Conservation (phyloP, 2,888 invertebrate genomes). For the Phoenoteleia sp. region DNA sequence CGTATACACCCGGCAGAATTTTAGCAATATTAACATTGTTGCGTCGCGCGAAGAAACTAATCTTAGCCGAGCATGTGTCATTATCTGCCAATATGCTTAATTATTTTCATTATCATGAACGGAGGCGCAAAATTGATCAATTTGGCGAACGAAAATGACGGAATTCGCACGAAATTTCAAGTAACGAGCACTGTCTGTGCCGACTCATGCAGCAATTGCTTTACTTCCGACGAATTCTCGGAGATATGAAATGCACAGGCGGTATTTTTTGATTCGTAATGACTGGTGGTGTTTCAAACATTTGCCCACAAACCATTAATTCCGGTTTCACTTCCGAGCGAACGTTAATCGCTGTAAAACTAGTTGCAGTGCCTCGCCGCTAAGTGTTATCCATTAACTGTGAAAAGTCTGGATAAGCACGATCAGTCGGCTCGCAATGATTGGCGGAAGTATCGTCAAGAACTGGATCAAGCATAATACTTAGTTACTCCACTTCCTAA, state of each 20-base stretch:
- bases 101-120: background rate
- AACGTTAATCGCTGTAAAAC: slow-evolving; percentile 72
- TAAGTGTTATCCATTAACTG: slow-evolving; percentile 73
- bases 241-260: slow-evolving; percentile 51
- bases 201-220: slow-evolving; percentile 39
- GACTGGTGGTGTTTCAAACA: slow-evolving; percentile 61
- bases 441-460: slow-evolving; percentile 66
- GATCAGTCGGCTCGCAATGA: slow-evolving; percentile 54
- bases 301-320: slow-evolving; percentile 68
- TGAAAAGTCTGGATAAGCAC: slow-evolving; percentile 71
- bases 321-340: slow-evolving; percentile 76
- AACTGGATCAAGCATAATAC: slow-evolving; percentile 66
- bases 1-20: background rate
- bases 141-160: slow-evolving; percentile 4
- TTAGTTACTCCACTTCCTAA: slow-evolving; percentile 69
- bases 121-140: slow-evolving; percentile 25
- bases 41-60: background rate
- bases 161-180: slow-evolving; percentile 42
- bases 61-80: background rate
- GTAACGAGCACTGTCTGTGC: slow-evolving; percentile 12
- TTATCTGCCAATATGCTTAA: background rate
- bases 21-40: background rate
- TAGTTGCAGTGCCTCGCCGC: slow-evolving; percentile 67
- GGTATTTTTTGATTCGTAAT: slow-evolving; percentile 60
- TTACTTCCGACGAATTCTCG: slow-evolving; percentile 43